Conservation (phyloP, 2,888 invertebrate genomes). For the Tenthredo notha region DNA sequence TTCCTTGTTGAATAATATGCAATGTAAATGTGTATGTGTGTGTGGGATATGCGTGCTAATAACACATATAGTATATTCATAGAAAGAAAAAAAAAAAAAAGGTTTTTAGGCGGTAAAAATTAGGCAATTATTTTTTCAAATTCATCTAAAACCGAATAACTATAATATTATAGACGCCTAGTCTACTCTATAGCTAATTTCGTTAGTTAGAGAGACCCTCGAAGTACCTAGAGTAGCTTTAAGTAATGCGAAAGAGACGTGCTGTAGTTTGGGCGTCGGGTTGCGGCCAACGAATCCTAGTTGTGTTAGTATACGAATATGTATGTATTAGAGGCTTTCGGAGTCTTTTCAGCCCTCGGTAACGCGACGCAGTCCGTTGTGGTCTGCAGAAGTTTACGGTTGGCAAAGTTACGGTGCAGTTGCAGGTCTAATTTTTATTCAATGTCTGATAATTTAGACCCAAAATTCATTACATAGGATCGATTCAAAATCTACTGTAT, state of each 20-base stretch:
- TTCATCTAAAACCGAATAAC: neutral
- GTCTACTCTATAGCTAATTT: neutral
- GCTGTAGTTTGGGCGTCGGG: conserved; percentile 1
- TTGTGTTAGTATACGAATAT: neutral
- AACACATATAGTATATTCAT: neutral
- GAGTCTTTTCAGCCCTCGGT: conserved; percentile 70
- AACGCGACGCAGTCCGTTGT: conserved; percentile 69
- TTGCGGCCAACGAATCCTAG: conserved; percentile 20
- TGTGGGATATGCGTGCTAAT: neutral
- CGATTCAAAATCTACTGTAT: too few species aligned
- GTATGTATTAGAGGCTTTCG: conserved; percentile 1
- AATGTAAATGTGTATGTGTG: neutral
- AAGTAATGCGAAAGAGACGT: conserved; percentile 2
- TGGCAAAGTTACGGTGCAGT: conserved; percentile 3
- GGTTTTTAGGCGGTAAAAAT: neutral
- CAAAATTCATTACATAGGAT: too few species aligned
- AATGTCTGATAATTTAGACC: too few species aligned
- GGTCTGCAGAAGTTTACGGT: conserved; percentile 66
- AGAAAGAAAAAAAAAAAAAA: too few species aligned
- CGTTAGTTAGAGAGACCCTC: conserved; percentile 3
- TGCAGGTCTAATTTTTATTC: too few species aligned
- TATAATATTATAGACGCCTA: neutral
- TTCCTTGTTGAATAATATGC: neutral
- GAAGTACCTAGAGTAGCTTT: neutral
- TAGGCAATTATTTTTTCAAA: neutral